A percentile compares a stretch with the other conserved stretches of the same genome.
Conservation (phyloP, 2,888 invertebrate genomes). For the Lasiommata megera region DNA sequence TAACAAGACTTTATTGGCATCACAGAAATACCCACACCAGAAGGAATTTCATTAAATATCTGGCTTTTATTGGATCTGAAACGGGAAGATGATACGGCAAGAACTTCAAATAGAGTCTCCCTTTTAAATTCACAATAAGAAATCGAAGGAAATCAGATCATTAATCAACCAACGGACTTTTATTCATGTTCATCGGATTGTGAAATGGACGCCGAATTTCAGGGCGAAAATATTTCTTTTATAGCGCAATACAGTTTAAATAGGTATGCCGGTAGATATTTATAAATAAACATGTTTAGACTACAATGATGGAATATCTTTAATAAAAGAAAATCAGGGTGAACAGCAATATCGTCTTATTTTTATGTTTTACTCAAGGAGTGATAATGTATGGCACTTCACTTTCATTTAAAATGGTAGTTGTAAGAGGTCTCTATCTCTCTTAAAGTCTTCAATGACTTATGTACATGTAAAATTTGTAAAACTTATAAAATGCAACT, state of each 20-base stretch:
- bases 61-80: conserved; percentile 16
- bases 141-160: conserved; percentile 14
- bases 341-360: no score
- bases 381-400: no score
- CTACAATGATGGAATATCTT: neutral
- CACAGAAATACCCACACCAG: conserved; percentile 17
- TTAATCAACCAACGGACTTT: conserved; percentile 18
- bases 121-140: conserved; percentile 3
- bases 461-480: no score
- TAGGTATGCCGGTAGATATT: neutral
- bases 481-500: no score
- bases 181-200: conserved; percentile 4
- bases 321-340: no score
- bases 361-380: no score
- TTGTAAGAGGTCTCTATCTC: no score
- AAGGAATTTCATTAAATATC: conserved; percentile 10
- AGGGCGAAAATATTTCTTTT: neutral
- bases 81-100: conserved; percentile 11
- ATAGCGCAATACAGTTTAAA: neutral
- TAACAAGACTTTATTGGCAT: conserved; percentile 10
- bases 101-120: conserved; percentile 9
- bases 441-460: no score
- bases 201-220: conserved; percentile 7
- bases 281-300: neutral
- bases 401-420: no score